Evolutionary conservation across 2,113 vertebrate genomes (phyloP), one percentile per base, ranked within the genome.

Genomic region (Paralichthys olivaceus): DNA sequence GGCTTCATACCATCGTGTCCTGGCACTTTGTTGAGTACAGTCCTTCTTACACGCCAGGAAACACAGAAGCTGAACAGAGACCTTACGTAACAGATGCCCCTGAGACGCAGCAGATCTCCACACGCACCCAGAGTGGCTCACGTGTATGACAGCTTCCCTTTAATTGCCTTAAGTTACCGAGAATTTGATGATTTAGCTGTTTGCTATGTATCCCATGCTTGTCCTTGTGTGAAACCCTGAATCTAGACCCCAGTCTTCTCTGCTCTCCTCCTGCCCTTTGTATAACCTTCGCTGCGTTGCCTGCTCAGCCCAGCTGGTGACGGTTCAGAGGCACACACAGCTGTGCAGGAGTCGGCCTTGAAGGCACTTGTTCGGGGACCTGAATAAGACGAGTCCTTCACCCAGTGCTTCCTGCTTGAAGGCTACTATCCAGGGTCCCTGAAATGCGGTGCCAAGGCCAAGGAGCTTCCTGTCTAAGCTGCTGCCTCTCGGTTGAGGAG

Each of bases 301-400:
- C 85, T 74, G 87, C 73, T 83, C 77, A 75, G 86, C 75, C 90
- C 90, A 91, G 91, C 90, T 92, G 89, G 87, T 85, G 87, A 60
- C 59, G 69, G 81, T 86, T 81, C 75, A 65, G 88, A 75, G 74
- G 67, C 74, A 45, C 69, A 53, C 89, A 90, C 92, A 93, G 92
- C 87, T 91, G 88, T 86, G 92, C 19, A 57, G 72, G 84, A 73
- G 73, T 81, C 20, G 51, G 75, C 79, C 84, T 80, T 83, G 81
- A 86, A 86, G 85, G 79, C 85, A 72, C 77, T 89, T 87, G 87
- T 92, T 87, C 84, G 80, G 83, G 69, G 81, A 83, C 74, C 87
- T 89, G 90, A 91, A 92, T 91, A 82, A 32, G 70, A 90, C 89
- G 87, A 89, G 87, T 58, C 80, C 78, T 49, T 81, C 40, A 68